Base-by-base conservation (phyloP, 1,140 invertebrate species). In the Caerostris extrusa region DNA sequence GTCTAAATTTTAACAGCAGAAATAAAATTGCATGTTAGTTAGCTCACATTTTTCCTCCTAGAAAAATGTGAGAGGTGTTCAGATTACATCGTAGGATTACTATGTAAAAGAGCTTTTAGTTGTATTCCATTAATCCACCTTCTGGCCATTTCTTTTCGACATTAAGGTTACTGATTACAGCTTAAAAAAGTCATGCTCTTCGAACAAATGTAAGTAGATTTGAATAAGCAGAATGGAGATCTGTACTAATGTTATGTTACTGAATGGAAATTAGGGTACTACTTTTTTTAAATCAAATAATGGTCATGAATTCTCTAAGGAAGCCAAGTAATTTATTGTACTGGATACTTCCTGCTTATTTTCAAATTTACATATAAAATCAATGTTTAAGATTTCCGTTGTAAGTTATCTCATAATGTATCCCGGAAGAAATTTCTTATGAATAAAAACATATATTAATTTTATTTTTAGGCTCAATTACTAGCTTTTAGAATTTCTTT, bases 361-460 rank as follows among this genome's bases (percentile, higher is more conserved):
- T 67, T n/a, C 61, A 67, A 67, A 67, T 67, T 67, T 67, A 67
- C 61, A 67, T 67, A 67, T 67, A n/a, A 67, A 67, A 67, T 17
- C n/a, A 67, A 67, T 17, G 61, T n/a, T 6, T 14, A 2, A 3
- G 3, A 67, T 61, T 8, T 67, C n/a, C 5, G 14, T 67, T 17
- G 3, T 14, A 67, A 67, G 6, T 67, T 64, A 64, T 64, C 14
- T 67, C 61, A 67, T 67, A 17, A 67, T 17, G 5, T 67, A 7
- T 67, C 6, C 14, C 61, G 61, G 61, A 67, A n/a, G 12, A 34
- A 34, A 34, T 34, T 34, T 34, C 34, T 34, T 34, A 34, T 34
- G 34, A 34, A 34, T 34, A 34, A 34, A 34, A 34, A 34, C 34
- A 34, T 34, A 34, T 34, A 34, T 34, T 34, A 34, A 34, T 34